Evolutionary conservation across 2,113 vertebrate genomes (phyloP).

Genomic region (Ailurus styani): DNA sequence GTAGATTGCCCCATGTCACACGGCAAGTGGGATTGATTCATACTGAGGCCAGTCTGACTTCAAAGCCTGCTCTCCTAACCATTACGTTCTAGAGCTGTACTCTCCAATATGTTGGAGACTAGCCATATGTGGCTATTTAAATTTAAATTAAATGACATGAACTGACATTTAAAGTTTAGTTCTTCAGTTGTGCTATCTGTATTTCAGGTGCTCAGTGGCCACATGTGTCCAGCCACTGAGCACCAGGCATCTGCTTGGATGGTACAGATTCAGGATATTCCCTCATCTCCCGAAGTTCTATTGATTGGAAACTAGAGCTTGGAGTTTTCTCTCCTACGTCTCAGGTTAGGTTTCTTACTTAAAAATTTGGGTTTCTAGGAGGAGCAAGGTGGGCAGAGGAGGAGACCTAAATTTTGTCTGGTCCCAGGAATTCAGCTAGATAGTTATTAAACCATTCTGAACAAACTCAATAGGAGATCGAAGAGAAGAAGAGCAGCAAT

Average conservation of each 20-base stretch:
- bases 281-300: neutral
- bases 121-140: neutral
- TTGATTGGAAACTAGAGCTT: neutral
- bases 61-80: neutral
- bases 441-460: too few species aligned
- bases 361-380: neutral
- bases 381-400: too few species aligned
- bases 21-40: neutral
- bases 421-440: too few species aligned
- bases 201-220: neutral
- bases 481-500: too few species aligned
- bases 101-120: neutral
- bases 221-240: neutral
- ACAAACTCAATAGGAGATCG: too few species aligned
- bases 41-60: neutral
- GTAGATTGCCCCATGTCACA: neutral
- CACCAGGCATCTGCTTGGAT: rapidly evolving
- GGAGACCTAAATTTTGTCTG: too few species aligned
- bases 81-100: too few species aligned
- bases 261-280: neutral
- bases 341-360: neutral
- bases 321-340: neutral
- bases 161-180: neutral
- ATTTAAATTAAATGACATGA: neutral
- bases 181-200: neutral